Percentiles rank a stretch among this genome's conserved stretches.
Evolutionary conservation across 1,140 invertebrate genomes (phyloP).

Genomic region (Zaprionus tsacasi): DNA sequence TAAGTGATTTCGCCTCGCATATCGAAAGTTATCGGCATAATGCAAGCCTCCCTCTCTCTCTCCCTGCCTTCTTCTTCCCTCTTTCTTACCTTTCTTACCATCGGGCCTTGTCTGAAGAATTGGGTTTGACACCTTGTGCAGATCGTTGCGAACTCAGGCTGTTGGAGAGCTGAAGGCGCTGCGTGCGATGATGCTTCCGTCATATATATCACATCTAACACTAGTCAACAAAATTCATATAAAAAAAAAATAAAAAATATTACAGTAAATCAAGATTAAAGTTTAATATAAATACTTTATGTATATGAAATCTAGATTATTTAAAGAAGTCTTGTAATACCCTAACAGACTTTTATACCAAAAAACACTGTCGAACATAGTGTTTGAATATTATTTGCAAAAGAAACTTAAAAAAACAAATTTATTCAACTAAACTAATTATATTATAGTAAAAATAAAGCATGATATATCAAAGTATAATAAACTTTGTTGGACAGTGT

Average conservation of each 20-base stretch:
- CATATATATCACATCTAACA: background rate
- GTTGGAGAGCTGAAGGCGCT: background rate
- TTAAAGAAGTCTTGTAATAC: too few species aligned
- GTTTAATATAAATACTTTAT: too few species aligned
- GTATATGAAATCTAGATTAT: too few species aligned
- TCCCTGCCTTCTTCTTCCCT: background rate
- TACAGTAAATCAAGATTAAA: background rate
- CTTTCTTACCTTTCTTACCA: background rate
- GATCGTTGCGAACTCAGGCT: background rate
- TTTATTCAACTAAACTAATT: too few species aligned
- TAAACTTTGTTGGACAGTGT: constrained; percentile 37
- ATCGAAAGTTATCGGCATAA: background rate
- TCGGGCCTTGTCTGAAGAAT: background rate
- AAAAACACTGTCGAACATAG: background rate
- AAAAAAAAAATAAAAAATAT: background rate
- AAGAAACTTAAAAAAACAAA: too few species aligned
- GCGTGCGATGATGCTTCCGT: background rate
- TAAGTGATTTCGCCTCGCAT: constrained; percentile 62
- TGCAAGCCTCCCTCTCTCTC: constrained; percentile 10
- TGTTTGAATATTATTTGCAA: too few species aligned
- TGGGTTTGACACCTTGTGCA: background rate
- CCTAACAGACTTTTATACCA: background rate
- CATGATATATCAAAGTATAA: background rate
- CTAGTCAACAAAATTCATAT: background rate
- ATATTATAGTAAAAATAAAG: too few species aligned